Evolutionary conservation across 2,113 vertebrate species (phyloP), one percentile per base, ranked within the genome.

Genomic region (Vicugna pacos): DNA sequence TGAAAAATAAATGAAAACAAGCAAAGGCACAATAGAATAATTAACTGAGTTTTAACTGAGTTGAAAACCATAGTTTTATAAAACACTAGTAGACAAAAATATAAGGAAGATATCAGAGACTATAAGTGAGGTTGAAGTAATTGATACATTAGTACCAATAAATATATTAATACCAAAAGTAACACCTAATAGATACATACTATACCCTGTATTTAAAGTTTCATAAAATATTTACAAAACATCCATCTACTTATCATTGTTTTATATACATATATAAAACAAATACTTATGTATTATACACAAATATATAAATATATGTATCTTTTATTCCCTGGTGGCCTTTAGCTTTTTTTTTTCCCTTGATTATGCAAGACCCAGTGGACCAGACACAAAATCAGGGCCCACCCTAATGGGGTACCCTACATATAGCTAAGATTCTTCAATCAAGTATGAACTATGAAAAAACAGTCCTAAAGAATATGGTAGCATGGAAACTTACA

Each of bases 1-100:
- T 85, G 22, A 85, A 58, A 96, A 92, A 48, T 79, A 89, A 84
- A 26, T 73, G 20, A 9, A 89, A 94, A 83, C 42, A 95, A 86
- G 24, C 38, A 89, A 85, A 73, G 15, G 9, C 52, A 32, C 38
- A 77, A 75, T 17, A 86, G 22, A 93, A 75, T 94, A 83, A 94
- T 84, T 89, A 89, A 83, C 50, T 79, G 72, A 79, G 8, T 54
- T 84, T 50, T 65, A 82, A 65, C 65, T 64, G 69, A 69, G 15
- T 56, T 56, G 42, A 42, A 88, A 87, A 79, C 1, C 35, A 48
- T 13, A 79, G 42, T 92, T 13, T 5, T 52, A 30, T 81, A 60
- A 48, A 88, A 60, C 58, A 50, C 14, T 22, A 32, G 26, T 50
- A 75, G 48, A 42, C 13, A 67, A 75, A 75, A 75, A 54, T 60